Evolutionary conservation across 64 coral and sea anemone genomes (phyloP), one percentile per base, ranked within the genome.

Genomic region (Astreopora myriophthalma): DNA sequence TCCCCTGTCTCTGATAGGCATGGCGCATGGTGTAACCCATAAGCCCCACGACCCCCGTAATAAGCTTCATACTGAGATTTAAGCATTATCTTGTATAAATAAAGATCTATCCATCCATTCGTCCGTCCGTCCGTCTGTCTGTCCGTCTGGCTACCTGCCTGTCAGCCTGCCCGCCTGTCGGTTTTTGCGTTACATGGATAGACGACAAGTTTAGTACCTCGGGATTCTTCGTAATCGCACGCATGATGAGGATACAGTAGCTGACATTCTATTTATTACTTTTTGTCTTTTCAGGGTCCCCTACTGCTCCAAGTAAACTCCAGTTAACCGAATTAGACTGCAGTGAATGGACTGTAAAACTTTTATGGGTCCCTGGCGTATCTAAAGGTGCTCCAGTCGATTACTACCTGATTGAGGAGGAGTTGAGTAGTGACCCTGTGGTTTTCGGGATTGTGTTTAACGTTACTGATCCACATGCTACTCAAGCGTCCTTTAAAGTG

Each of bases 361-460:
- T 96, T 32, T 71, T 70, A 33, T 96, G 94, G 94, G 57, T 26
- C 31, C 61, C 33, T 30, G 90, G 78, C 3, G 5, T 64, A 5
- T 25, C 74, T 1, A 85, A 85, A 0, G 90, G 69, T n/a, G 79
- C 89, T 35, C 78, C 94, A 13, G 85, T 93, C 40, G 92, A 91
- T 31, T 76, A 89, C 34, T 96, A 85, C 40, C 52, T 92, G 17
- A 67, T 96, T 55, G 94, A 96, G 58, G 85, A 96, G 57, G 90
- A 89, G 34, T 96, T 90, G 1, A 24, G 5, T 23, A 74, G 69
- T 24, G n/a, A 69, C n/a, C 85, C 90, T 71, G 92, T 73, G 48
- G 79, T 69, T 2, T 96, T 86, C 73, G 14, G 1, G 6, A n/a
- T 89, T 8, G 34, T 90, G 10, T 37, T 37, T 30, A 96, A 89